phyloP scores from a whole-genome alignment of 2,797 vertebrate species.

The Chiloscyllium punctatum region DNA sequence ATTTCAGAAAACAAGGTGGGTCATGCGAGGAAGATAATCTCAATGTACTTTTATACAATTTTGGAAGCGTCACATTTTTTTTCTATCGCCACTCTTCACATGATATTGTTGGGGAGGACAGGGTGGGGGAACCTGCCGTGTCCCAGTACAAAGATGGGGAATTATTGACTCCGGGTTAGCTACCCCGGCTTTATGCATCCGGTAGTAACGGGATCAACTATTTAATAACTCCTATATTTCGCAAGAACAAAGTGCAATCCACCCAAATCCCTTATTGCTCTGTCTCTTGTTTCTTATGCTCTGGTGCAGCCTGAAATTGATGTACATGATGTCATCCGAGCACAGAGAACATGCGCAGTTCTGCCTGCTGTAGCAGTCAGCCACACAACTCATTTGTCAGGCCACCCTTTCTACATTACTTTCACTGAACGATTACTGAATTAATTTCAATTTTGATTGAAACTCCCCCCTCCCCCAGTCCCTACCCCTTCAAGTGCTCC shows the following conservation, averaged over 20 bases:
- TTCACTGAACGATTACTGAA: not conserved
- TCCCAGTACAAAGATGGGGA: not conserved
- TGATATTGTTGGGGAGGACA: not conserved
- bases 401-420: not conserved
- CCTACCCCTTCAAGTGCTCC: no score
- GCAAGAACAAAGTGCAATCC: not conserved
- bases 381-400: constrained; percentile 33
- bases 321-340: constrained; percentile 55
- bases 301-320: constrained; percentile 55
- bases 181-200: no score
- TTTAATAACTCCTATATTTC: not conserved
- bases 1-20: not conserved
- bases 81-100: not conserved
- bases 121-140: not conserved
- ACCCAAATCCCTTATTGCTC: not conserved
- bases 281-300: constrained; percentile 31
- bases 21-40: not conserved
- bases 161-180: not conserved
- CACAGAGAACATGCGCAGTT: constrained; percentile 53
- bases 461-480: not conserved
- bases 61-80: not conserved
- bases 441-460: not conserved
- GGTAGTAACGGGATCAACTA: not conserved
- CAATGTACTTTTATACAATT: not conserved
- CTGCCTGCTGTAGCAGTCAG: constrained; percentile 33